Evolutionary conservation across 2,113 vertebrate genomes (phyloP).

Genomic region (Myotis davidii): DNA sequence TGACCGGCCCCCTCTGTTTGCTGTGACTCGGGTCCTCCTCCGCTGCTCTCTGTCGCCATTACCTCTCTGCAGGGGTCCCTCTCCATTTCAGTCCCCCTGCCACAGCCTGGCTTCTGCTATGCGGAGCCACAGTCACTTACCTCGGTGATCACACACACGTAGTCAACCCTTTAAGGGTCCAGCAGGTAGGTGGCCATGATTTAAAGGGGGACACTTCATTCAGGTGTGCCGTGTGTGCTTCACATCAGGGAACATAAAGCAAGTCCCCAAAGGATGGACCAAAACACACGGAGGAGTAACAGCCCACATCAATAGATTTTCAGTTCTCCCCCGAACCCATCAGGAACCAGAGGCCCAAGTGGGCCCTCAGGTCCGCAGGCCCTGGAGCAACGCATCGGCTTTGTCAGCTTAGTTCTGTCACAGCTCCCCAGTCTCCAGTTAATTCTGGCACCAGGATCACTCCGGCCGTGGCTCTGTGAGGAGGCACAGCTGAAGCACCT

Average conservation of each 20-base stretch:
- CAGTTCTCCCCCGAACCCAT: background rate
- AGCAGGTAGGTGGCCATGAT: background rate
- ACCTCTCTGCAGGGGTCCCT: background rate
- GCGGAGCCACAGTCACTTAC: background rate
- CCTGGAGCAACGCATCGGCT: background rate
- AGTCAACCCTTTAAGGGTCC: background rate
- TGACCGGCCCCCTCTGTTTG: background rate
- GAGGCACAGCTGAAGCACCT: background rate
- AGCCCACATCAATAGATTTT: background rate
- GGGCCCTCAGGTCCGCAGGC: background rate
- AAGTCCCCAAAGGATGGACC: background rate
- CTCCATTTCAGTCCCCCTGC: background rate
- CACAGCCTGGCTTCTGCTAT: background rate
- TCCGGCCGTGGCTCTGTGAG: background rate
- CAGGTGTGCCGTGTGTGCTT: background rate
- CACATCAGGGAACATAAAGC: background rate
- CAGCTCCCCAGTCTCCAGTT: background rate
- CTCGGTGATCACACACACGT: background rate
- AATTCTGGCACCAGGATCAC: background rate
- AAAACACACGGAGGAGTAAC: background rate
- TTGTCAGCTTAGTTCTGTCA: background rate
- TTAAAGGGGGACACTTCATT: too few species aligned
- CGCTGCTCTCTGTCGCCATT: background rate
- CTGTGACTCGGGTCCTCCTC: background rate
- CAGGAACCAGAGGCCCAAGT: background rate